Conservation (phyloP, 1,140 invertebrate genomes). For the Oncopodura yosiiana region DNA sequence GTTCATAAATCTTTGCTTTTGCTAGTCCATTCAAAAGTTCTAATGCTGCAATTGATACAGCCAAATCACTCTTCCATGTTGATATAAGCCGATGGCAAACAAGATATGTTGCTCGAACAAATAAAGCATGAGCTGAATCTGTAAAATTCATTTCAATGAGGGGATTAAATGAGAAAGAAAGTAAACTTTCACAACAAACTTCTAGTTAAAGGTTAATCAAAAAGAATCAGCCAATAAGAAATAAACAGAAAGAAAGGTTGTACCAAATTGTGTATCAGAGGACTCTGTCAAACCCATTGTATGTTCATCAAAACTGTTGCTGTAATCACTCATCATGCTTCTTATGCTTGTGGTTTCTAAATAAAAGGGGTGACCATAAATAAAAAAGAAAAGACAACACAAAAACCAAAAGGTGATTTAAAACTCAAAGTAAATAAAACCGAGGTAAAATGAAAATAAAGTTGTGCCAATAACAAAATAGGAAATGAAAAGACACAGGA, state of each 20-base stretch:
- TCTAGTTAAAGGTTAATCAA: not conserved
- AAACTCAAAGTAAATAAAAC: not conserved
- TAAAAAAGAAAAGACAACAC: not conserved
- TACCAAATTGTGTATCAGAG: slow-evolving; percentile 29
- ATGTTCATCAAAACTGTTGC: slow-evolving; percentile 36
- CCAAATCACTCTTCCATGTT: slow-evolving; percentile 92
- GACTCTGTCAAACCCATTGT: slow-evolving; percentile 24
- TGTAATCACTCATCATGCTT: slow-evolving; percentile 34
- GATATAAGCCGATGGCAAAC: slow-evolving; percentile 89
- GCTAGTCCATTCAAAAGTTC: slow-evolving; percentile 83
- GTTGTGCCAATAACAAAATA: slow-evolving; percentile 6
- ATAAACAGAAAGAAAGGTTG: slow-evolving; percentile 23
- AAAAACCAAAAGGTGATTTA: not conserved
- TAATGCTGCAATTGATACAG: slow-evolving; percentile 83
- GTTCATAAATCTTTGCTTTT: slow-evolving; percentile 69
- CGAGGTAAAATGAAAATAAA: slow-evolving; percentile 3
- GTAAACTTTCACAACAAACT: slow-evolving; percentile 8
- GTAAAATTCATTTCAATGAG: slow-evolving; percentile 10
- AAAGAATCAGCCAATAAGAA: slow-evolving; percentile 2
- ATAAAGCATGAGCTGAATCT: slow-evolving; percentile 75
- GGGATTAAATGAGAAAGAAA: not conserved
- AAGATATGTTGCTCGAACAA: slow-evolving; percentile 80
- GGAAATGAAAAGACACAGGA: not conserved
- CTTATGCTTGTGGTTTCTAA: slow-evolving; percentile 33
- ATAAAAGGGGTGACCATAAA: not conserved